Percentiles rank a stretch among this genome's conserved stretches.
These are phyloP conservation scores for Thermophis baileyi DNA, from an alignment of 2,113 vertebrate genomes.

Conservation along the genomic window DNA sequence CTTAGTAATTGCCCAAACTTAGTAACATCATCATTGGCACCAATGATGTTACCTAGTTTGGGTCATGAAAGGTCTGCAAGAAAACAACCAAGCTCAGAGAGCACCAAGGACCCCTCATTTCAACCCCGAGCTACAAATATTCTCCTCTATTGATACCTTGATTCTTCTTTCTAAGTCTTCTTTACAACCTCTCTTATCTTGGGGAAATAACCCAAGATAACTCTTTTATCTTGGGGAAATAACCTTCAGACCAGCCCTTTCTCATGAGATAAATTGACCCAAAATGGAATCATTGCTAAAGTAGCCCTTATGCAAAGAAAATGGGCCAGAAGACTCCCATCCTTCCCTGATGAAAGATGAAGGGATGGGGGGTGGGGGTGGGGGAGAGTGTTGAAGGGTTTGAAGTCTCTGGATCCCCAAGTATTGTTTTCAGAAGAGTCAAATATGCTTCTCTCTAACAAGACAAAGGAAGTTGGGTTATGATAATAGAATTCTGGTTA, in stretches of 20 bases:
- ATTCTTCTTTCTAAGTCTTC: not conserved
- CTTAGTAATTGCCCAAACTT: too few species aligned
- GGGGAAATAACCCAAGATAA: conserved; percentile 38
- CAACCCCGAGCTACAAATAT: too few species aligned
- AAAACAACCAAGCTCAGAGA: too few species aligned
- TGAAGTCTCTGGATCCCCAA: not conserved
- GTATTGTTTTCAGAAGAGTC: conserved; percentile 39
- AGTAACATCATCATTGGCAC: not conserved
- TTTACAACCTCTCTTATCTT: conserved; percentile 43
- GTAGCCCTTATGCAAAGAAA: conserved; percentile 40
- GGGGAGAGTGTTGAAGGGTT: not conserved
- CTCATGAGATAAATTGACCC: conserved; percentile 45
- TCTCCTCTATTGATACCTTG: not conserved
- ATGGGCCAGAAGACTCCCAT: conserved; percentile 34
- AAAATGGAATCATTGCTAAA: conserved; percentile 43
- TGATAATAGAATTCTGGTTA: conserved; percentile 57
- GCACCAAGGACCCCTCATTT: too few species aligned
- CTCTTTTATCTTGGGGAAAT: conserved; percentile 47
- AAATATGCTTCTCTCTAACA: conserved; percentile 28
- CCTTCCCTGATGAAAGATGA: conserved; percentile 49
- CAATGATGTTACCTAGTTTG: too few species aligned
- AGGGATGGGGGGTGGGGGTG: not conserved
- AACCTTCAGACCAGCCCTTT: conserved; percentile 26
- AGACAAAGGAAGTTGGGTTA: conserved; percentile 40
- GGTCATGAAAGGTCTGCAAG: too few species aligned